phyloP scores from a whole-genome alignment of 2,888 invertebrate genomes.

The Schrankia costaestrigalis region DNA sequence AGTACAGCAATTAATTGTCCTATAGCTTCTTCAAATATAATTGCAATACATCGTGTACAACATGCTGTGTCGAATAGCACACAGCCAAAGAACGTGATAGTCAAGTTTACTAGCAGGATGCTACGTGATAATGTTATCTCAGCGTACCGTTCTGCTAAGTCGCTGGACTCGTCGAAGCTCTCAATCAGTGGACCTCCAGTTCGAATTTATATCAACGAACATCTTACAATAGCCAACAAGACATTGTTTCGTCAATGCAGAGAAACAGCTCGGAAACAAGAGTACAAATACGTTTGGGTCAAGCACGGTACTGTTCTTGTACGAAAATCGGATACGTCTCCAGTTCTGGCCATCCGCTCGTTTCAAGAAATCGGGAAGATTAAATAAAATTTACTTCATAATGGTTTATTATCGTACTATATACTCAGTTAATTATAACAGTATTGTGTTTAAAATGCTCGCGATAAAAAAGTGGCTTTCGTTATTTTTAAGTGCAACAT shows the following conservation, averaged over 20 bases:
- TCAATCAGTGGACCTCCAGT: not conserved
- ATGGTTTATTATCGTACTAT: too few species aligned
- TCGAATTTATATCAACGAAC: not conserved
- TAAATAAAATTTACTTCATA: too few species aligned
- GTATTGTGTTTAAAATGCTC: not conserved
- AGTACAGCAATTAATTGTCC: not conserved
- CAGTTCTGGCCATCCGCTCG: not conserved
- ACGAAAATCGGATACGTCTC: not conserved
- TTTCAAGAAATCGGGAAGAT: not conserved
- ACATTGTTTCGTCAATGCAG: not conserved
- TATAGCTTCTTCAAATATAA: not conserved
- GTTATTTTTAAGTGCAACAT: too few species aligned
- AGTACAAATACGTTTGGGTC: not conserved
- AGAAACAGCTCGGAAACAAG: not conserved
- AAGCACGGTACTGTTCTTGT: not conserved
- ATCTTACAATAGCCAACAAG: not conserved
- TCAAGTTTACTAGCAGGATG: slow-evolving; percentile 1
- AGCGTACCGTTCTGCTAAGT: slow-evolving; percentile 2
- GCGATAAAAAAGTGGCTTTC: too few species aligned
- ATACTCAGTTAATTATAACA: not conserved
- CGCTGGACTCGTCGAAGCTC: not conserved
- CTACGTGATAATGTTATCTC: slow-evolving; percentile 2
- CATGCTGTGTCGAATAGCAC: too few species aligned
- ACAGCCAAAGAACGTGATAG: not conserved
- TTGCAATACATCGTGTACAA: slow-evolving; percentile 1